Evolutionary conservation across 2,888 invertebrate genomes (phyloP).

Genomic region (Agapetus fuscipes): DNA sequence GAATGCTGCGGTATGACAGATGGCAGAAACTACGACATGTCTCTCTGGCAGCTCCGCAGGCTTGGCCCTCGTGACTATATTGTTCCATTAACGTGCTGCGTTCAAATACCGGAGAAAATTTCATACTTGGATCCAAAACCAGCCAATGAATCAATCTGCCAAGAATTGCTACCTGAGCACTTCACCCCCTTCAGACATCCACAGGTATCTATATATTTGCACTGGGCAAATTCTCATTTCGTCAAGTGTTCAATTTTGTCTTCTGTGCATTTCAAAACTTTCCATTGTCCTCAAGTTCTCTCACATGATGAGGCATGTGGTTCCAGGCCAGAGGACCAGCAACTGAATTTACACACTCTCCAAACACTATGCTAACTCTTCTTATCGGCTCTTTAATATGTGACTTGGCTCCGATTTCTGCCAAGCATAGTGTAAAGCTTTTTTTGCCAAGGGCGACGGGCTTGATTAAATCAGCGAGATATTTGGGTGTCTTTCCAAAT

Average conservation of each 20-base stretch:
- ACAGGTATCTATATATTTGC: conserved; percentile 39
- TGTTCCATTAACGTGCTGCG: conserved; percentile 63
- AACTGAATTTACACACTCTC: no score
- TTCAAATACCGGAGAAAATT: conserved; percentile 46
- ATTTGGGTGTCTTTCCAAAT: no score
- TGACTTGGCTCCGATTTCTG: no score
- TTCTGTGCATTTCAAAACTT: no score
- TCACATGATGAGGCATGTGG: no score
- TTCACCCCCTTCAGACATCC: conserved; percentile 50
- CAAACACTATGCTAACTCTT: no score
- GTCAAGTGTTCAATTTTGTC: conserved; percentile 2
- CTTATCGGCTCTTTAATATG: no score
- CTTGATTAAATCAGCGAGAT: no score
- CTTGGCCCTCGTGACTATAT: conserved; percentile 59
- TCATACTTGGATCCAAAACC: conserved; percentile 70
- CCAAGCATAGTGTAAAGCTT: no score
- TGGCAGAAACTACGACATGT: conserved; percentile 71
- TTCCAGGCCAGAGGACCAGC: no score
- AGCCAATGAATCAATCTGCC: conserved; percentile 59
- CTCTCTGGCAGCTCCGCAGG: conserved; percentile 67
- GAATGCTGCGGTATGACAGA: conserved; percentile 73
- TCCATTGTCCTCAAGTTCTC: no score
- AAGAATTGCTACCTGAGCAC: conserved; percentile 49
- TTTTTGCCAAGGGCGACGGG: no score
- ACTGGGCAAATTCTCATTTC: not conserved